Base-by-base conservation (phyloP, 2,888 invertebrate genomes). In the Acanthosepion esculentum region DNA sequence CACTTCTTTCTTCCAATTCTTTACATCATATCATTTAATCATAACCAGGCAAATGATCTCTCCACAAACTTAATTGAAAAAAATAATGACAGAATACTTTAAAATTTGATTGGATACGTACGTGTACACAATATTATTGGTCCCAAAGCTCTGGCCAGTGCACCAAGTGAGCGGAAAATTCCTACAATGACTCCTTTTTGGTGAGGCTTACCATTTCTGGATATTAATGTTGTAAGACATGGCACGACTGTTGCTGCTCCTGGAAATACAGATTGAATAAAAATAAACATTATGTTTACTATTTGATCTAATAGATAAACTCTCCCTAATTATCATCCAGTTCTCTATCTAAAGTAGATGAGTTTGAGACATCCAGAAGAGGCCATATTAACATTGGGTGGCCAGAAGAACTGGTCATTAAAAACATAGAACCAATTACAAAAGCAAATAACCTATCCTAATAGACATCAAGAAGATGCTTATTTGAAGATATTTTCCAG, bases 151-250 rank as follows among this genome's bases (percentile, higher is more conserved):
- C 99, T 98, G 0, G 99, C 99, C 92, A 99, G 98, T 2, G 99
- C 99, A 33, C 99, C 99, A 91, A 99, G 98, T 2, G 99, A 99
- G 95, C 99, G 98, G 97, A 99, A 99, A 95, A 99, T 98, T 26
- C 99, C 99, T 97, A 99, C 98, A 95, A 99, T 98, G 0, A 98
- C 98, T 55, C 99, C 99, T 97, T 99, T 99, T 96, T 99, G 98
- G 97, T 98, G 98, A 95, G 96, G 97, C 15, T 97, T 98, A 15
- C 98, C 98, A 97, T 98, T 98, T 95, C 98, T 98, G 6, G 99
- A 99, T n/a, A 99, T 99, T 95, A 99, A 98, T 7, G 99, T 98
- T 96, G 99, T 99, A 98, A 99, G 98, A 97, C 99, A 99, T 26
- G 99, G 99, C 48, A 99, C 99, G 59, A 99, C 99, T 97, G 99